phyloP scores from a whole-genome alignment of 2,888 invertebrate genomes.

The Caenorhabditis sp. region DNA sequence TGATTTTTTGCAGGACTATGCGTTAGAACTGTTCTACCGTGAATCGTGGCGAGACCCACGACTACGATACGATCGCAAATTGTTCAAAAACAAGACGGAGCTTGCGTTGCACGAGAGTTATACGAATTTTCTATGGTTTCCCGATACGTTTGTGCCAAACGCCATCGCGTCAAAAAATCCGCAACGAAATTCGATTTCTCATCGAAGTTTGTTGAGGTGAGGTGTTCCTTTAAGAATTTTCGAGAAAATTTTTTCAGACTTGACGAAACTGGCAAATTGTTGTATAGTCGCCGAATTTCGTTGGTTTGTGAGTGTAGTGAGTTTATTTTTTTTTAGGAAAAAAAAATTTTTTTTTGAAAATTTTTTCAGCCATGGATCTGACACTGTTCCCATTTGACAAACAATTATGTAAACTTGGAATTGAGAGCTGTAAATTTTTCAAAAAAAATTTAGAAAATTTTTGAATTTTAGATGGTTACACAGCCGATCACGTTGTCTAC shows the following conservation, averaged over 20 bases:
- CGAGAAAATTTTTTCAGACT: constrained; percentile 30
- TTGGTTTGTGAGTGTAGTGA: constrained; percentile 64
- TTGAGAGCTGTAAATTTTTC: constrained; percentile 62
- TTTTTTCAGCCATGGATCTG: constrained; percentile 56
- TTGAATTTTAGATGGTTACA: constrained; percentile 68
- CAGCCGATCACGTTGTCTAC: constrained; percentile 65
- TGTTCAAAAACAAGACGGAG: constrained; percentile 66
- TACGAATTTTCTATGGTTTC: constrained; percentile 67
- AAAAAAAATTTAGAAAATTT: background rate
- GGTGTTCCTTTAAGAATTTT: background rate
- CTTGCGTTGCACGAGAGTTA: constrained; percentile 68
- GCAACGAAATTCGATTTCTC: constrained; percentile 65
- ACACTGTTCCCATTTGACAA: constrained; percentile 67
- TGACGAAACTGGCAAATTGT: constrained; percentile 54
- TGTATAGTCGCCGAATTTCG: constrained; percentile 64
- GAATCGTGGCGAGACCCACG: constrained; percentile 67
- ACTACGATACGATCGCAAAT: constrained; percentile 54
- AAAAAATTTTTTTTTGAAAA: background rate
- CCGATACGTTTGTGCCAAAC: constrained; percentile 67
- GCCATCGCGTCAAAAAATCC: constrained; percentile 70
- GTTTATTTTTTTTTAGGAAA: constrained; percentile 6
- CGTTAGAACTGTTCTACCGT: constrained; percentile 67
- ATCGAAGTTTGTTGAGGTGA: constrained; percentile 60
- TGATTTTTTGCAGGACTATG: constrained; percentile 57
- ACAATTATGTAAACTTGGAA: constrained; percentile 67